These are phyloP conservation scores for Helogale parvula DNA, from an alignment of 2,113 vertebrate species.

Conservation along the genomic window DNA sequence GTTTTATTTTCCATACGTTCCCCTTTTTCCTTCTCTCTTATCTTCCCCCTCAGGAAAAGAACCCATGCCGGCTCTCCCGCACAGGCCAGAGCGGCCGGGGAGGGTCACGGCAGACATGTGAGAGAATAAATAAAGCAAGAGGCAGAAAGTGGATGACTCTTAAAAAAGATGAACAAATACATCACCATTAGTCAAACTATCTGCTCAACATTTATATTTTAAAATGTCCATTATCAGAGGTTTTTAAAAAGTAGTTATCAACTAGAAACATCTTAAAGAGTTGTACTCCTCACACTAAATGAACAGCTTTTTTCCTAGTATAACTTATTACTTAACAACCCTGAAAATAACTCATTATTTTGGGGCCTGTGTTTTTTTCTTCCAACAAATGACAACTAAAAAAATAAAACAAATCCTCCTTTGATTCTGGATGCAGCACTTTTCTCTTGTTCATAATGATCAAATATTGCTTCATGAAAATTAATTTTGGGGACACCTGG, in stretches of 20 bases:
- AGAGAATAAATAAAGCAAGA: background rate
- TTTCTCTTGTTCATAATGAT: background rate
- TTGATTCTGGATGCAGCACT: background rate
- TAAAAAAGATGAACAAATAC: background rate
- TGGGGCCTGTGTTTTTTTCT: background rate
- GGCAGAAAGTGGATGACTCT: background rate
- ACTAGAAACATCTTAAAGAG: background rate
- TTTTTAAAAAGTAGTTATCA: background rate
- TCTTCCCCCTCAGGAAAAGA: no score
- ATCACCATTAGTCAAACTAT: background rate
- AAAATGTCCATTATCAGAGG: background rate
- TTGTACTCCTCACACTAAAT: background rate
- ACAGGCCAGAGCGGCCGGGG: no score
- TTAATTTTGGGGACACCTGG: background rate
- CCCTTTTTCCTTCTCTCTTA: no score
- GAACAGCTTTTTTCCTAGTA: background rate
- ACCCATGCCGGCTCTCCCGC: no score
- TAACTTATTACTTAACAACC: background rate
- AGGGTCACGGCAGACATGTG: no score
- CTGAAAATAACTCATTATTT: conserved; percentile 1
- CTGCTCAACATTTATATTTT: background rate
- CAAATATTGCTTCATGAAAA: background rate
- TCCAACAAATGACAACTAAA: conserved; percentile 3
- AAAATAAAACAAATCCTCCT: background rate
- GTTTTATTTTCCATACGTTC: no score